phyloP scores from a whole-genome alignment of 2,113 vertebrate genomes.

The Muntiacus muntjak region DNA sequence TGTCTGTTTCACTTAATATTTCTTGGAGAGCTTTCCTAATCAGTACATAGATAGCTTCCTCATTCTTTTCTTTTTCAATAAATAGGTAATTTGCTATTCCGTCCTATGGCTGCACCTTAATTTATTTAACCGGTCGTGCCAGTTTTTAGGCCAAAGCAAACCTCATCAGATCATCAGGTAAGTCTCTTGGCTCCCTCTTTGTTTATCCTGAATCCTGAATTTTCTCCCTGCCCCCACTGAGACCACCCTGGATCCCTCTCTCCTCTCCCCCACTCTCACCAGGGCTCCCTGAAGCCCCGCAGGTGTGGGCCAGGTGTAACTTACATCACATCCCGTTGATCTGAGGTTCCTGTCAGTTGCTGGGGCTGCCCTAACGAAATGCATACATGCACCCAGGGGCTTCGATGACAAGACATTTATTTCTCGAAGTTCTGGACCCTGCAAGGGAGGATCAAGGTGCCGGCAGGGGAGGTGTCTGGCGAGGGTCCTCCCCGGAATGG shows the following conservation, averaged over 20 bases:
- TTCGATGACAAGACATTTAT: neutral
- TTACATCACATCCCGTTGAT: rapidly evolving
- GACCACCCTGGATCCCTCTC: neutral
- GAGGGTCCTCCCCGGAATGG: neutral
- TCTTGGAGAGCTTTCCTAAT: neutral
- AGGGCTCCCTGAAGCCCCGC: neutral
- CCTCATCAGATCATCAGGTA: neutral
- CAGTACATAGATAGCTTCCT: neutral
- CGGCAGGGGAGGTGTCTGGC: no score
- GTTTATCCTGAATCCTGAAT: neutral
- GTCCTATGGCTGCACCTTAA: neutral
- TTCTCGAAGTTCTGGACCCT: neutral
- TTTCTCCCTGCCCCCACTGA: neutral
- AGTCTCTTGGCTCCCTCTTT: neutral
- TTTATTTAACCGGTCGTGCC: neutral
- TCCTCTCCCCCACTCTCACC: no score
- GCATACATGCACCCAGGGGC: neutral
- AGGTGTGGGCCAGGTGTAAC: neutral
- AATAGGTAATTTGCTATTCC: no score
- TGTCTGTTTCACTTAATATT: neutral
- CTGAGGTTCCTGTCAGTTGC: neutral
- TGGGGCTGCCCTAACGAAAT: neutral
- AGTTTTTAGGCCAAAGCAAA: neutral
- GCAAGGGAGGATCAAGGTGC: neutral
- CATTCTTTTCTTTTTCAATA: neutral